Conservation (phyloP, 2,888 invertebrate species). For the Polyommatus icarus region DNA sequence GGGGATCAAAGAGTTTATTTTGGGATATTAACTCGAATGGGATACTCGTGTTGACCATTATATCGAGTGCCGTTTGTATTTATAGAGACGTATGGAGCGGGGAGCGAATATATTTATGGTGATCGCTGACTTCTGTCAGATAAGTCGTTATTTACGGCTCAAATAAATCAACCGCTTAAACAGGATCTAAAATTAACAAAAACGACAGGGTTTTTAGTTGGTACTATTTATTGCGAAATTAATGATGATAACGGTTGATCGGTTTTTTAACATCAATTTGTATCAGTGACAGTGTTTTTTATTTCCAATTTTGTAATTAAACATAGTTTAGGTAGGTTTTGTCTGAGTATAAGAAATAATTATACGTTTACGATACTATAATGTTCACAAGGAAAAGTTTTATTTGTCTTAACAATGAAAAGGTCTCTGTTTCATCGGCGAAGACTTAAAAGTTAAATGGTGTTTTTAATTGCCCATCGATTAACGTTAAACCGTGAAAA, state of each 20-base stretch:
- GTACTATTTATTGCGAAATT: not conserved
- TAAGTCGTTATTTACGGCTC: slow-evolving; percentile 1
- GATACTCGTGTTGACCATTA: slow-evolving; percentile 24
- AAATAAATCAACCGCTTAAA: slow-evolving; percentile 13
- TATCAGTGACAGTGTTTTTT: too few species aligned
- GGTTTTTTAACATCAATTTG: not conserved
- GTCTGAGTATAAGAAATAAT: too few species aligned
- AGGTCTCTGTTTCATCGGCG: not conserved
- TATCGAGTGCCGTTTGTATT: slow-evolving; percentile 15
- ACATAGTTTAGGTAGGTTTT: too few species aligned
- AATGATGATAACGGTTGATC: not conserved
- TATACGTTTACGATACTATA: too few species aligned
- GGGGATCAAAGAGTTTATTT: slow-evolving; percentile 33
- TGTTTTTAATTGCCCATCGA: not conserved
- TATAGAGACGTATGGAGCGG: slow-evolving; percentile 9
- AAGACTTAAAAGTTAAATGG: not conserved
- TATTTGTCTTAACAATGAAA: not conserved
- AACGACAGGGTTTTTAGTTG: not conserved
- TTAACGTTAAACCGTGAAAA: not conserved
- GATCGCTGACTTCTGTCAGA: not conserved
- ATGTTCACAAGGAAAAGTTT: not conserved
- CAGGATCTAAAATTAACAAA: not conserved
- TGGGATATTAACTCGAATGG: slow-evolving; percentile 17
- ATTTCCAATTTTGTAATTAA: too few species aligned
- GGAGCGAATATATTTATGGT: slow-evolving; percentile 2